Conservation (phyloP, 1,140 invertebrate genomes). For the Lepidurus apus region DNA sequence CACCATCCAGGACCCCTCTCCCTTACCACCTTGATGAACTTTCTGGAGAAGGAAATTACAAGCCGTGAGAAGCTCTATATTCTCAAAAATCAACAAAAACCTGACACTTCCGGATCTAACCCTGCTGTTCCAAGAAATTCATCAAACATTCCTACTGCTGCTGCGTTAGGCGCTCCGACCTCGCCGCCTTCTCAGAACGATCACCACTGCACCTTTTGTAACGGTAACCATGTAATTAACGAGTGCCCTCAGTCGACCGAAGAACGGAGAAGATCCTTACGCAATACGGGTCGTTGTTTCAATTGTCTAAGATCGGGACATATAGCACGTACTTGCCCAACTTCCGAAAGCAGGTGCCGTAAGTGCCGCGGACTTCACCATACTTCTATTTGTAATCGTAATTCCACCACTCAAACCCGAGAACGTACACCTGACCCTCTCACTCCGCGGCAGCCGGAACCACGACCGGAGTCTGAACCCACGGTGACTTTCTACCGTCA, state of each 20-base stretch:
- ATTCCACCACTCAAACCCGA: not conserved
- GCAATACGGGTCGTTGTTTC: not conserved
- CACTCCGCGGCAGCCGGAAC: not conserved
- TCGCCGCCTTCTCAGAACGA: not conserved
- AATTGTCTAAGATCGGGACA: not conserved
- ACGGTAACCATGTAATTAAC: not conserved
- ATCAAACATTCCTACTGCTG: not conserved
- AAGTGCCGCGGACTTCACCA: not conserved
- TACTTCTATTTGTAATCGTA: not conserved
- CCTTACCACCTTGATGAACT: not conserved
- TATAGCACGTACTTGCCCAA: not conserved
- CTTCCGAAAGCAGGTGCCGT: not conserved
- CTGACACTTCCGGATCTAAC: not conserved
- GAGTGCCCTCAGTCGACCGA: not conserved
- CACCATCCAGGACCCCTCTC: not conserved
- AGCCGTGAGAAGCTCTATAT: not conserved
- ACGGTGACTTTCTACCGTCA: not conserved
- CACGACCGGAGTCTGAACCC: not conserved
- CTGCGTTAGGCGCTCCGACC: not conserved
- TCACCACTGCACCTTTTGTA: not conserved
- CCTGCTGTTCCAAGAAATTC: not conserved
- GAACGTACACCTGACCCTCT: not conserved
- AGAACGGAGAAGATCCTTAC: not conserved
- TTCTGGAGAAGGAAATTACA: not conserved
- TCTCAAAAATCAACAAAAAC: not conserved